Evolutionary conservation across 2,113 vertebrate species (phyloP).

Genomic region (Benitochromis conjunctus): DNA sequence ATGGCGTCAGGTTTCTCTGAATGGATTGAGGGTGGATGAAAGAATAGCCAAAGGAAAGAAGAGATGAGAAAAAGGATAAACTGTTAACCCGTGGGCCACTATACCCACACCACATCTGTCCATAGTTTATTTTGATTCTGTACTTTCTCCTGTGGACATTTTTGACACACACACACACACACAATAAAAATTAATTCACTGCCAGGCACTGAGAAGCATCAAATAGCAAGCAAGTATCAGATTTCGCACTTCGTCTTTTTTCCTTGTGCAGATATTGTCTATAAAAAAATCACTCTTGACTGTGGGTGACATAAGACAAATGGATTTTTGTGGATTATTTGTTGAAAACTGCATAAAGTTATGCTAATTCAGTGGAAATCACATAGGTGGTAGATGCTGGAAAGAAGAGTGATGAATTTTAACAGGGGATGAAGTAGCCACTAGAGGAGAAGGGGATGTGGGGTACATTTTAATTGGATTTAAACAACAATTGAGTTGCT

Average conservation of each 20-base stretch:
- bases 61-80: constrained; percentile 8
- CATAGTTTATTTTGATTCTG: not conserved
- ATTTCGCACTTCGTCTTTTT: not conserved
- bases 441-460: not conserved
- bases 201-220: not conserved
- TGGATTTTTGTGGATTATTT: not conserved
- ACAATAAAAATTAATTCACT: not conserved
- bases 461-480: constrained; percentile 21
- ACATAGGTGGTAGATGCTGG: not conserved
- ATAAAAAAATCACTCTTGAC: not conserved
- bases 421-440: not conserved
- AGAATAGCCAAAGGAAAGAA: not conserved
- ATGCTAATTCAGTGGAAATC: not conserved
- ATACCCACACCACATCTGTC: not conserved
- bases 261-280: not conserved
- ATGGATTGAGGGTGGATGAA: constrained; percentile 9
- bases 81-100: not conserved
- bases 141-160: not conserved
- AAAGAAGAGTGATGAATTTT: not conserved
- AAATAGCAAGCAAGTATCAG: too few species aligned
- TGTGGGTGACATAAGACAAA: not conserved
- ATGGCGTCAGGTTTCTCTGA: constrained; percentile 15
- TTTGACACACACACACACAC: not conserved
- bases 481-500: constrained; percentile 22
- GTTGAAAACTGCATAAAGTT: not conserved